Evolutionary conservation across 2,888 invertebrate genomes (phyloP).

Genomic region (Orthonychiurus folsomi): DNA sequence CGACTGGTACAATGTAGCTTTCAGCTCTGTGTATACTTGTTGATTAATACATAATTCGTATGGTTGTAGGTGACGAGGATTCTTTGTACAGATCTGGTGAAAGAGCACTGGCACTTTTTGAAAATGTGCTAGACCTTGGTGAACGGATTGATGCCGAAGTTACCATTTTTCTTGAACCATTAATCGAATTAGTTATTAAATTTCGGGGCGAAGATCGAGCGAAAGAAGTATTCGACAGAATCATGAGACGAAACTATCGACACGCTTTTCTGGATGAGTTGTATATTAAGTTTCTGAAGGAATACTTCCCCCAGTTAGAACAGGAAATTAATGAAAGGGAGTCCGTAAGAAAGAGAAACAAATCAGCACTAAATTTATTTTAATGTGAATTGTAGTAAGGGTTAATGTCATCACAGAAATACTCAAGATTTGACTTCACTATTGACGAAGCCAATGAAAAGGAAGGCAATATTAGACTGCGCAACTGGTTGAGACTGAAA

Average conservation of each 20-base stretch:
- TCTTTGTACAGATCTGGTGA: slow-evolving; percentile 20
- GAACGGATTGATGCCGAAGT: slow-evolving; percentile 19
- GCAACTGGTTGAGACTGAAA: no score
- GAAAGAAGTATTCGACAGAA: slow-evolving; percentile 19
- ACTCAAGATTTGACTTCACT: no score
- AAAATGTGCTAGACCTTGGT: slow-evolving; percentile 13
- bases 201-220: slow-evolving; percentile 17
- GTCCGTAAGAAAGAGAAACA: no score
- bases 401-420: no score
- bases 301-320: slow-evolving; percentile 18
- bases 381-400: no score
- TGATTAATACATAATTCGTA: background rate
- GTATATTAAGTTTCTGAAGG: slow-evolving; percentile 23
- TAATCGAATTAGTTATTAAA: slow-evolving; percentile 25
- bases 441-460: no score
- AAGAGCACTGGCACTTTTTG: slow-evolving; percentile 21
- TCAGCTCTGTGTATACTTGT: slow-evolving; percentile 1
- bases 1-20: background rate
- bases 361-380: no score
- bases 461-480: no score
- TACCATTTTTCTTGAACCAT: slow-evolving; percentile 26
- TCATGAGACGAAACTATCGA: slow-evolving; percentile 17
- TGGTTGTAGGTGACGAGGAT: slow-evolving; percentile 10
- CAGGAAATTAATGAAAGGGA: slow-evolving; percentile 14
- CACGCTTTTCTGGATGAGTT: slow-evolving; percentile 23